Percentiles rank a stretch among this genome's conserved stretches.
phyloP scores from a whole-genome alignment of 1,140 invertebrate genomes.

The Bicyclus anynana region DNA sequence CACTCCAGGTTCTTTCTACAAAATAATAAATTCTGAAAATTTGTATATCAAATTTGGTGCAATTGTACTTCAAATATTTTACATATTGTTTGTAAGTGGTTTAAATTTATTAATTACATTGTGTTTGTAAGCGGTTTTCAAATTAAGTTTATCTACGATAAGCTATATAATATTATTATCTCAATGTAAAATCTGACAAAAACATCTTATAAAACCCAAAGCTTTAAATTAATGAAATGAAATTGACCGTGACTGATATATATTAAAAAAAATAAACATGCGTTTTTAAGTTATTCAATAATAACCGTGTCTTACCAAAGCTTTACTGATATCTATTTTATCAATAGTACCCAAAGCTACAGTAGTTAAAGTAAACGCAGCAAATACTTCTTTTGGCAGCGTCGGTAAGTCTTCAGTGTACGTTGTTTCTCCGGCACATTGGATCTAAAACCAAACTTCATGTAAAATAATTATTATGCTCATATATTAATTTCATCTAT shows the following conservation, averaged over 20 bases:
- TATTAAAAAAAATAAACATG: neutral
- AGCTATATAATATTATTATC: no score
- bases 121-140: no score
- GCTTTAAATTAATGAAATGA: no score
- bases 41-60: no score
- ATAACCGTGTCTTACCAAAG: slow-evolving; percentile 59
- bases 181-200: no score
- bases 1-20: slow-evolving; percentile 36
- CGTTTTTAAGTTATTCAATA: neutral
- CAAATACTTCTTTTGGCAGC: slow-evolving; percentile 78
- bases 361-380: slow-evolving; percentile 79
- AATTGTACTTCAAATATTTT: no score
- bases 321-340: slow-evolving; percentile 78
- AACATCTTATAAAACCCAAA: no score
- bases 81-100: no score
- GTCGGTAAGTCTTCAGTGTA: slow-evolving; percentile 82
- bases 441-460: slow-evolving; percentile 68
- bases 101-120: no score
- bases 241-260: neutral
- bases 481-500: no score
- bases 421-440: slow-evolving; percentile 80
- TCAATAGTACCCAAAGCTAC: slow-evolving; percentile 77
- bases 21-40: neutral
- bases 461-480: no score
- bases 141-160: no score